Evolutionary conservation across 1,140 invertebrate species (phyloP), one percentile per base, ranked within the genome.

Genomic region (Eurosta solidaginis): DNA sequence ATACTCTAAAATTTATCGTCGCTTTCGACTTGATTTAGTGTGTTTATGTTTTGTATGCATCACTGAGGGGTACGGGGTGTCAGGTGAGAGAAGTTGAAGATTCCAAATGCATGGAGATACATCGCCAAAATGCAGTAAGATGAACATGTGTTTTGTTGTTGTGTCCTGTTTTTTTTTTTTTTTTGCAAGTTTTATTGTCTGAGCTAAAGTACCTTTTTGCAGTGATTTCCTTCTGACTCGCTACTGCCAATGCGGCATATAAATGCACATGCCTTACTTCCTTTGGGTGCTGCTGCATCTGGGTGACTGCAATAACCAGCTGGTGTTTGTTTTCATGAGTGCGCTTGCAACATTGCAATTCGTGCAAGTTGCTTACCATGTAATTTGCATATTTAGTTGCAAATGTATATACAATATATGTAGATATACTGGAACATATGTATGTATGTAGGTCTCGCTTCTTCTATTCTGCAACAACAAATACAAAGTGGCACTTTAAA

Each of bases 11-110:
- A 68, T 68, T 68, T 68, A 68, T 68, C 59, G 59, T 29, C 33
- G 59, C 33, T 68, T 68, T 68, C 59, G n/a, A 68, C 59, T 68
- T 68, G 59, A 68, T 68, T 68, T 68, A 68, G 59, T 33, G 59
- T 68, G 33, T 68, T 68, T 68, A 68, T 68, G 59, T 68, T 68
- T 68, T 10, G 33, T 22, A 29, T n/a, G n/a, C n/a, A n/a, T 9
- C 33, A 68, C 59, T 68, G 22, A 68, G 29, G n/a, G 59, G 5
- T 7, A 20, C n/a, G 59, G 1, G n/a, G n/a, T n/a, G n/a, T 33
- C 17, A 40, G 22, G 59, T 20, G 22, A 22, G n/a, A 17, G 45
- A 9, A 47, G 45, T n/a, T n/a, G 3, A 17, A 47, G n/a, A 12
- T 47, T 54, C 50, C 50, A 54, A 25, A 54, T 54, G 14, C 50